Base-by-base conservation (phyloP, 2,888 invertebrate genomes). In the Rhagonycha fulva region DNA sequence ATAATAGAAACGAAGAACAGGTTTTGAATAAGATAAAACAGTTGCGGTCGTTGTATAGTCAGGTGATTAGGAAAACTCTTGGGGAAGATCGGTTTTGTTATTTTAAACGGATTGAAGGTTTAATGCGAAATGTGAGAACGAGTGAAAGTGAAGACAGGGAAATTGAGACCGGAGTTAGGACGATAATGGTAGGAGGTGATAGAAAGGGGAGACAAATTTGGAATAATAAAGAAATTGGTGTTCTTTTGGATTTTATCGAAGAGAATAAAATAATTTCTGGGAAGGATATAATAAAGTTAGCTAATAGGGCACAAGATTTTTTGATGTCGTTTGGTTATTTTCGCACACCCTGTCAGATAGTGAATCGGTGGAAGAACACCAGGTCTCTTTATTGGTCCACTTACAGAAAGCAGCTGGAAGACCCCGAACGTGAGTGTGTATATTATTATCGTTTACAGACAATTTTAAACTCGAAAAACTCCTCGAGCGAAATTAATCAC, bases 21-120 rank as follows among this genome's bases (percentile, higher is more conserved):
- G 76, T 77, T n/a, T 69, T 77, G 62, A 73, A 78, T 10, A 80
- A 80, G 71, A 78, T 80, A 14, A 80, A 80, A 71, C 80, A 78
- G 24, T 72, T 80, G 61, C 70, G 77, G 69, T 76, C 75, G 0
- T 69, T 77, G 14, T 77, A 80, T 14, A 77, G 76, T 61, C 71
- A 70, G 19, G 77, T 78, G 4, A 10, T 78, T 4, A 68, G 77
- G 9, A 78, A 77, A 74, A 32, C 68, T n/a, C 30, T 74, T 5
- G 66, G 72, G 10, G 80, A 78, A 74, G 71, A 77, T 60, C 77
- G 77, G 26, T 80, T 78, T 72, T 76, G 76, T 14, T 77, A 75
- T 68, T 80, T 78, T 72, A 72, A 70, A 14, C 62, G 75, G 30
- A 76, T 80, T 61, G 62, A 75, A 75, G 74, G 62, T 4, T 70